phyloP scores from a whole-genome alignment of 2,797 vertebrate species.

The Pangasius krempfi region DNA sequence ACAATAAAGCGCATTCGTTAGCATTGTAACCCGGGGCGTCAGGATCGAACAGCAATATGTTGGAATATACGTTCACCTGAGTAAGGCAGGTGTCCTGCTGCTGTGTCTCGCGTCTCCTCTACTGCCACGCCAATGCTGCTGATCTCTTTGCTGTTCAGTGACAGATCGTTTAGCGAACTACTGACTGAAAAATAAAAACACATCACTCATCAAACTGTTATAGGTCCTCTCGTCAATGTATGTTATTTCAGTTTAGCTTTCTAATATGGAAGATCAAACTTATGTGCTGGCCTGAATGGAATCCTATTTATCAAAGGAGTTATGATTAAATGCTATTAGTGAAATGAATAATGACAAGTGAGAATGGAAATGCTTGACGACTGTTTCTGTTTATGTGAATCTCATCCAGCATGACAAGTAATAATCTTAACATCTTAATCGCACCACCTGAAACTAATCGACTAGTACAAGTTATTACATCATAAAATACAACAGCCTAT shows the following conservation, averaged over 20 bases:
- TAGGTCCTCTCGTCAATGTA: not conserved
- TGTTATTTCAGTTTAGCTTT: not conserved
- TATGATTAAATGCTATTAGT: not conserved
- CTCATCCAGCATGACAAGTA: not conserved
- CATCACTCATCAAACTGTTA: not conserved
- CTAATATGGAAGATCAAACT: not conserved
- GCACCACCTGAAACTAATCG: not conserved
- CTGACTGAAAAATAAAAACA: constrained; percentile 40
- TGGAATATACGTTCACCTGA: constrained; percentile 41
- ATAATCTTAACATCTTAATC: not conserved
- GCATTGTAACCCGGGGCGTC: not conserved
- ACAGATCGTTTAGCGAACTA: constrained; percentile 35
- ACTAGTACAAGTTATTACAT: not conserved
- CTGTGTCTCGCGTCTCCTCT: constrained; percentile 49
- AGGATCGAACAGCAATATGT: not conserved
- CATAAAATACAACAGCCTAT: not conserved
- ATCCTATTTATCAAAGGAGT: not conserved
- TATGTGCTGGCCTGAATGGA: not conserved
- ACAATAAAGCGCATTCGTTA: not conserved
- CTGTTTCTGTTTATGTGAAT: not conserved
- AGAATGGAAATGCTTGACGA: not conserved
- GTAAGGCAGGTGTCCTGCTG: constrained; percentile 24
- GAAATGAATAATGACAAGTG: not conserved
- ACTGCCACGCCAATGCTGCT: constrained; percentile 44
- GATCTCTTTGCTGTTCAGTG: constrained; percentile 16